Conservation (phyloP, 1,140 invertebrate species). For the Sycophaga agraensis region DNA sequence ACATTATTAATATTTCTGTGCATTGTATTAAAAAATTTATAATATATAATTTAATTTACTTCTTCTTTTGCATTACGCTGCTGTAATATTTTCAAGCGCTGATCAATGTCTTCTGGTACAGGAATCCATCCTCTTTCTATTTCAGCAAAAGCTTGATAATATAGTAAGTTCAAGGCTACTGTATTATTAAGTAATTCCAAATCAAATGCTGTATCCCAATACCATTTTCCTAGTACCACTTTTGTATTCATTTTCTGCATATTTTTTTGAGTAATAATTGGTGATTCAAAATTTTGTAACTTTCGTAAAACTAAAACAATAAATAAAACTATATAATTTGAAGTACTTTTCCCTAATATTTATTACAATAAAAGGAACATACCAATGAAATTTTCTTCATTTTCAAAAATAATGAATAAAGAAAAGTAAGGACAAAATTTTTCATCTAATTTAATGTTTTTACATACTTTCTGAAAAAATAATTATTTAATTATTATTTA, state of each 20-base stretch:
- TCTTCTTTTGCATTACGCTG: conserved; percentile 78
- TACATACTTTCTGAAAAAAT: conserved; percentile 69
- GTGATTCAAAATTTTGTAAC: conserved; percentile 94
- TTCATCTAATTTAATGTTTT: conserved; percentile 72
- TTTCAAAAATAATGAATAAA: conserved; percentile 79
- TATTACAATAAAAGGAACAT: conserved; percentile 34
- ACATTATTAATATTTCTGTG: not conserved
- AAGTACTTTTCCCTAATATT: not conserved
- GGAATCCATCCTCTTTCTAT: conserved; percentile 83
- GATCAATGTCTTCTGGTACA: conserved; percentile 68
- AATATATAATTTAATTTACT: conserved; percentile 55
- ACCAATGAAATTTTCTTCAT: conserved; percentile 70
- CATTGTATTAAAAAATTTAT: not conserved
- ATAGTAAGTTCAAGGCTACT: conserved; percentile 82
- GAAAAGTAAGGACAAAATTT: conserved; percentile 85
- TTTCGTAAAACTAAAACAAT: conserved; percentile 72
- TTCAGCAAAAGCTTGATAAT: conserved; percentile 84
- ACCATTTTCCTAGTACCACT: conserved; percentile 61
- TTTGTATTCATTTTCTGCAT: conserved; percentile 41
- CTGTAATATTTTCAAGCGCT: conserved; percentile 71
- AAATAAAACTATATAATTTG: conserved; percentile 3
- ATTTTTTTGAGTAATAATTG: conserved; percentile 83
- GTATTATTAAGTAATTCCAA: conserved; percentile 76
- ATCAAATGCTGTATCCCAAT: conserved; percentile 87
- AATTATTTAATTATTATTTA: conserved; percentile 14